A percentile compares a stretch with the other conserved stretches of the same genome.
These are phyloP conservation scores for Microctenopoma stevenorrisi DNA, from an alignment of 2,797 vertebrate genomes.

Conservation along the genomic window DNA sequence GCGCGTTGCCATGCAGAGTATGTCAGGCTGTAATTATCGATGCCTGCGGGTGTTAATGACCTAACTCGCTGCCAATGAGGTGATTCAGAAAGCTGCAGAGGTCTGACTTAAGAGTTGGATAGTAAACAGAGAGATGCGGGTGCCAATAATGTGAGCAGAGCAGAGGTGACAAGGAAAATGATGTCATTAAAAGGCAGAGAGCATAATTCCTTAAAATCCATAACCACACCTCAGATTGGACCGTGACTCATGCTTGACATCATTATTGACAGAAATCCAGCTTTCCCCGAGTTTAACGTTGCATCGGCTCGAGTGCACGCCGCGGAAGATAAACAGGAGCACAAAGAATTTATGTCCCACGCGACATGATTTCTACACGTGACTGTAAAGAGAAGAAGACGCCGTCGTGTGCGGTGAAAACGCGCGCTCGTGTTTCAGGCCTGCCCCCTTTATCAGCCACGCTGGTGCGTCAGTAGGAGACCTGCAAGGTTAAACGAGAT, in stretches of 20 bases:
- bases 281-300: conserved; percentile 8
- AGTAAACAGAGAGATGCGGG: conserved; percentile 17
- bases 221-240: conserved; percentile 40
- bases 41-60: conserved; percentile 47
- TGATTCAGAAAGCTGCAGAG: conserved; percentile 43
- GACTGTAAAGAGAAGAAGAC: conserved; percentile 30
- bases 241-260: conserved; percentile 41
- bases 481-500: conserved; percentile 58
- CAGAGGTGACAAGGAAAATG: conserved; percentile 34
- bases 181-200: conserved; percentile 36
- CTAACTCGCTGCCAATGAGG: conserved; percentile 45
- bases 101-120: conserved; percentile 34
- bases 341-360: conserved; percentile 14
- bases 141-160: conserved; percentile 30
- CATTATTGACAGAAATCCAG: conserved; percentile 33
- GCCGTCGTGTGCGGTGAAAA: conserved; percentile 24
- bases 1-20: conserved; percentile 36
- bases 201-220: conserved; percentile 41
- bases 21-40: conserved; percentile 53
- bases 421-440: conserved; percentile 18
- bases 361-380: conserved; percentile 43
- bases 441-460: conserved; percentile 26
- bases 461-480: conserved; percentile 19
- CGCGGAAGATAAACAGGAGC: conserved; percentile 1
- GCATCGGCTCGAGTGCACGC: conserved; percentile 8